Base-by-base conservation (phyloP, 2,797 vertebrate genomes). In the Vultur gryphus region DNA sequence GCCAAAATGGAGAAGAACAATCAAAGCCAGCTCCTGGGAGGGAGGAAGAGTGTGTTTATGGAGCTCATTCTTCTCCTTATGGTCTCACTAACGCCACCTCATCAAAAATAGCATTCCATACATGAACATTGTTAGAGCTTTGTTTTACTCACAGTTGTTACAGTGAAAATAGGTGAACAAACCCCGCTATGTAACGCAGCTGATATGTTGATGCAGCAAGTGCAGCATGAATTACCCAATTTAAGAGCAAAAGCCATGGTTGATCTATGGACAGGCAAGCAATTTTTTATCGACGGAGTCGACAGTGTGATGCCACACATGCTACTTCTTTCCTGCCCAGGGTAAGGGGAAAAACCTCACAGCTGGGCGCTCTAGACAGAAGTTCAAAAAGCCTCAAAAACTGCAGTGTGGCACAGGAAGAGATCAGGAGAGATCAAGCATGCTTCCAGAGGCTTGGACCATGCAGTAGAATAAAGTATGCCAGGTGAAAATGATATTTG, bases 111-210 rank as follows among this genome's bases (percentile, higher is more conserved):
- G 2, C 6, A 13, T 70, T 64, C 35, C 35, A 5, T 4, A 28
- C 8, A 1, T 39, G 11, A 28, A 43, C 9, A 3, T 18, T 18
- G 24, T 51, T 35, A 83, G n/a, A 66, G 7, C 17, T 46, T 35
- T 54, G 13, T 51, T 86, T 35, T 5, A 11, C 9, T 77, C 43
- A 46, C 24, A 10, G 12, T 6, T 57, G 20, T 7, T 59, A 4
- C 54, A 49, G 54, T n/a, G 41, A 62, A 83, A 93, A 65, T 46
- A 73, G 64, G 39, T 70, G 67, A 83, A 51, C 46, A 65, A 87
- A 54, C 7, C 10, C 61, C 2, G 1, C 20, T 35, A 0, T 6
- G 7, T 25, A 16, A 35, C 26, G 19, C 35, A 64, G 24, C 25
- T 49, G 61, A 41, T 21, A 19, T 41, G 13, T 26, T 37, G 52